Evolutionary conservation across 2,113 vertebrate genomes (phyloP), one percentile per base, ranked within the genome.

Genomic region (Catagonus wagneri): DNA sequence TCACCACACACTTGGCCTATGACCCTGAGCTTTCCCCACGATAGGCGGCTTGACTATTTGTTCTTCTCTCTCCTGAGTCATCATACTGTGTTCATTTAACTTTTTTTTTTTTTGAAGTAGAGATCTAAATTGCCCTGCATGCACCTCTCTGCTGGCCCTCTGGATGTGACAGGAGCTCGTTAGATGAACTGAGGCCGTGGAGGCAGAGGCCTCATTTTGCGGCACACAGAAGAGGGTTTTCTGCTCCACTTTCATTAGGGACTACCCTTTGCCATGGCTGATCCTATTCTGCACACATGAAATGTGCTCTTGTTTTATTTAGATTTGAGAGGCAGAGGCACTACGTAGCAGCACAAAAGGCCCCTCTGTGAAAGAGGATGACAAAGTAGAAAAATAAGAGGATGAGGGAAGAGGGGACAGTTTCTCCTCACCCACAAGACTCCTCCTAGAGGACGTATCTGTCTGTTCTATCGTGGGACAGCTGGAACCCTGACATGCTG

Each of bases 241-340:
- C 89, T 86, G 36, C 63, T 69, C 4, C 4, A 10, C 39, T 81
- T 66, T 71, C 80, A 29, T 90, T 93, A 63, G 36, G 72, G 23
- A 52, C 29, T 65, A 78, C 86, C 65, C 75, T 75, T 93, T 56
- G 68, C 63, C 25, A 1, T 81, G 29, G 54, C 15, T 6, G 86
- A 84, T 65, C 83, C 83, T 93, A 72, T 95, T 78, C 92, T 88
- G 68, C 80, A n/a, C 0, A 0, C 61, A 44, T 66, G 86, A 95
- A 91, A 75, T 78, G 17, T 93, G 72, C 75, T 96, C 93, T 69
- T 93, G 83, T 93, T 96, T 97, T 96, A 78, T 96, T 96, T 92
- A 85, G 86, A 87, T 88, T 78, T 69, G 71, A 85, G 72, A 93
- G 83, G 50, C 76, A 86, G 81, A 76, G 44, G 54, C 50, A 56